Conservation (phyloP, 2,113 vertebrate genomes). For the Australoheros scitulus region DNA sequence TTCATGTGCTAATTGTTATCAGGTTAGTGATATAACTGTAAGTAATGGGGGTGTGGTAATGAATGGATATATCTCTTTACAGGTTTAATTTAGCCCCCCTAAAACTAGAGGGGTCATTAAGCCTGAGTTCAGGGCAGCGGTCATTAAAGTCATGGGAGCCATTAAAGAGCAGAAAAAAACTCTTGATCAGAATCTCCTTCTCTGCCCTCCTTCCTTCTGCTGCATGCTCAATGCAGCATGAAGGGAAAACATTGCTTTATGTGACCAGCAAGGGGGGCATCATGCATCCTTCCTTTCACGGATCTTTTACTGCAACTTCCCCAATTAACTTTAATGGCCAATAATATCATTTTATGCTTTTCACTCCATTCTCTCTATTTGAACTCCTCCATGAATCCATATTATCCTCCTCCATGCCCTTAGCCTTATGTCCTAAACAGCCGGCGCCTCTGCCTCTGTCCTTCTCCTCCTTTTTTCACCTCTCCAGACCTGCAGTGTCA, state of each 20-base stretch:
- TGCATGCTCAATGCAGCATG: constrained; percentile 60
- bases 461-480: constrained; percentile 55
- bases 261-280: constrained; percentile 51
- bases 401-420: constrained; percentile 36
- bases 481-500: constrained; percentile 70
- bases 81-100: constrained; percentile 76
- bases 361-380: constrained; percentile 59
- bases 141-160: constrained; percentile 75
- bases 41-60: constrained; percentile 64
- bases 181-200: constrained; percentile 53
- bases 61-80: constrained; percentile 74
- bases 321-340: constrained; percentile 82
- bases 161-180: constrained; percentile 61
- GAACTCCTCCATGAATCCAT: constrained; percentile 56
- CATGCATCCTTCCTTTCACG: constrained; percentile 64
- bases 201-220: constrained; percentile 38
- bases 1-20: constrained; percentile 71
- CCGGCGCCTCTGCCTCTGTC: constrained; percentile 42
- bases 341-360: constrained; percentile 77
- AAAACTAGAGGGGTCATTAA: constrained; percentile 77
- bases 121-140: constrained; percentile 71
- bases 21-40: constrained; percentile 59
- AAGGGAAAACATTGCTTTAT: constrained; percentile 64
- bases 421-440: constrained; percentile 23
- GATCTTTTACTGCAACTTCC: constrained; percentile 67